Evolutionary conservation across 2,888 invertebrate genomes (phyloP), one percentile per base, ranked within the genome.

Genomic region (Cerastoderma edule): DNA sequence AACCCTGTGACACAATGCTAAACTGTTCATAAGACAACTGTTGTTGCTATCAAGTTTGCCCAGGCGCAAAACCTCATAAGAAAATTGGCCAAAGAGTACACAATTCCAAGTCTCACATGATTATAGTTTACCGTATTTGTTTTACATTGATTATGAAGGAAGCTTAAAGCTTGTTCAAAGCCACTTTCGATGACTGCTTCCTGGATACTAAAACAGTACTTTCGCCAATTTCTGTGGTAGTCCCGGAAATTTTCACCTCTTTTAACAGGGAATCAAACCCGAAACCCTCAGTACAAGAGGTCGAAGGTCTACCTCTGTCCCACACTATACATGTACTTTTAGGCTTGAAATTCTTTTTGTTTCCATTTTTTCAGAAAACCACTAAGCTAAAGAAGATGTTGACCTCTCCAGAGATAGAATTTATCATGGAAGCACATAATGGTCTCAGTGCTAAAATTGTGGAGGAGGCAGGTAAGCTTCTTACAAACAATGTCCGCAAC

Each of bases 371-470:
- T 13, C 80, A 90, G 89, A 91, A 92, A 84, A 90, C 93, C 0
- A 92, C 90, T 2, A 84, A 89, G 64, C 80, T 93, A 46, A 93
- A 92, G 83, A 83, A 90, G 53, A 91, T 93, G 91, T 78, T 93
- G 48, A 80, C 85, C 2, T 93, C 93, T 5, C 83, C 88, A 19
- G 85, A 93, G 3, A 74, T 93, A 27, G 92, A 93, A 74, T 93
- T 92, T 79, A 90, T 93, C 16, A 93, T 93, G 93, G 93, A 93
- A 83, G 93, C 93, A 0, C 93, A 93, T 82, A 92, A 91, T 76
- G 92, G 92, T 8, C 81, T 93, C 0, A 93, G 93, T 88, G 93
- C 93, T 1, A 87, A 89, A 66, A 93, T 93, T 64, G 93, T 93
- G 2, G 88, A 93, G 71, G 93, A 93, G 88, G 89, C 93, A 70